Base-by-base conservation (phyloP, 35 echinoderm and acorn worm species). In the Strongylocentrotus purpuratus region DNA sequence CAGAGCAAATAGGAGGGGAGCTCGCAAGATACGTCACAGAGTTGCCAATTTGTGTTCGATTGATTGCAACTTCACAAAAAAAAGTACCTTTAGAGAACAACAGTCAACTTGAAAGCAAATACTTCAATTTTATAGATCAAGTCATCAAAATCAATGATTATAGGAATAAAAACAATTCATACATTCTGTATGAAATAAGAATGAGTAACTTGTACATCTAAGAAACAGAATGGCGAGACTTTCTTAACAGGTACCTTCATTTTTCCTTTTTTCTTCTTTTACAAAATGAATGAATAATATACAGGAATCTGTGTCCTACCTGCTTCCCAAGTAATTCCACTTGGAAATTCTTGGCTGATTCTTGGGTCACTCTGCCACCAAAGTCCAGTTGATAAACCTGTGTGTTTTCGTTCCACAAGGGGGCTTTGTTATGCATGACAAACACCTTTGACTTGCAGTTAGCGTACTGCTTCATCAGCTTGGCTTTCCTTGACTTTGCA, bases 311-410 rank as follows among this genome's bases (percentile, higher is more conserved):
- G 45, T 45, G 45, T 89, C 92, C 96, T 58, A 99, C 98, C 98
- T 99, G 98, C 94, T 99, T 99, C 28, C 96, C 95, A 88, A 98
- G 96, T 15, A 98, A 95, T 45, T 99, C 98, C 94, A 99, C 97
- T 94, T 99, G 98, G 92, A 99, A 99, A 88, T 99, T 99, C 95
- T 99, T 99, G 25, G 98, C 98, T 31, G 98, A 99, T 90, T 99
- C 98, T 55, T 99, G 98, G 12, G 98, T 99, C 3, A 98, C 97
- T 48, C 98, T 97, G 4, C 98, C 98, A 33, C 98, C 98, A 95
- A 99, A 99, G 95, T 99, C 98, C 95, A 99, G 88, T 92, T 99
- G 98, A 88, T 99, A 99, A 12, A 99, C 98, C 65, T 98, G 97
- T 10, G 97, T 99, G 52, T 97, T 97, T 92, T 98, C 97, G 89